Evolutionary conservation across 1,140 invertebrate genomes (phyloP).

Genomic region (Caenorhabditis briggsae): DNA sequence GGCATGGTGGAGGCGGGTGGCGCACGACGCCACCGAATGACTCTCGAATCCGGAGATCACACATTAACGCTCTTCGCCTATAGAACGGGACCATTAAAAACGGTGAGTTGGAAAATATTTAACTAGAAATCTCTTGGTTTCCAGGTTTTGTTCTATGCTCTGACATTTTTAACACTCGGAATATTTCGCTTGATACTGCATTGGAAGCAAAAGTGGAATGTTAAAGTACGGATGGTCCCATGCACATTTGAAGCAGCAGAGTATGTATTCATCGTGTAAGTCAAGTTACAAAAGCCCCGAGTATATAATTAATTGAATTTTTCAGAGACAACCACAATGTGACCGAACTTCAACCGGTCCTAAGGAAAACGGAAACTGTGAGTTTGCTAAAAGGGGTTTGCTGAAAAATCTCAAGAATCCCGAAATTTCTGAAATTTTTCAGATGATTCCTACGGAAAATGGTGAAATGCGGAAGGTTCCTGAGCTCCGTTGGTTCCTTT

Average conservation of each 20-base stretch:
- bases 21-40: constrained; percentile 54
- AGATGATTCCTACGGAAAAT: constrained; percentile 49
- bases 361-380: not conserved
- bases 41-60: constrained; percentile 68
- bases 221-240: constrained; percentile 64
- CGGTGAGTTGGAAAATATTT: constrained; percentile 57
- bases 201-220: constrained; percentile 72
- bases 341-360: constrained; percentile 65
- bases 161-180: constrained; percentile 68
- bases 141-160: constrained; percentile 46
- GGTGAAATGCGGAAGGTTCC: constrained; percentile 65
- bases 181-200: constrained; percentile 73
- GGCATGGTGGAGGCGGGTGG: constrained; percentile 57
- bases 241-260: constrained; percentile 70
- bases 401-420: not conserved
- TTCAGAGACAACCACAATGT: constrained; percentile 74
- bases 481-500: constrained; percentile 59
- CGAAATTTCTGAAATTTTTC: not conserved
- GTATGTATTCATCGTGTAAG: constrained; percentile 70
- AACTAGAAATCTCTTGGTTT: not conserved
- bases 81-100: constrained; percentile 61
- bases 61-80: constrained; percentile 71
- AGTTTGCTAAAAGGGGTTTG: too few relatives aligned
- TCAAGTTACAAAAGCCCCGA: not conserved
- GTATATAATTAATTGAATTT: constrained; percentile 39